phyloP scores from a whole-genome alignment of 2,797 vertebrate genomes.

The Leuciscus waleckii region DNA sequence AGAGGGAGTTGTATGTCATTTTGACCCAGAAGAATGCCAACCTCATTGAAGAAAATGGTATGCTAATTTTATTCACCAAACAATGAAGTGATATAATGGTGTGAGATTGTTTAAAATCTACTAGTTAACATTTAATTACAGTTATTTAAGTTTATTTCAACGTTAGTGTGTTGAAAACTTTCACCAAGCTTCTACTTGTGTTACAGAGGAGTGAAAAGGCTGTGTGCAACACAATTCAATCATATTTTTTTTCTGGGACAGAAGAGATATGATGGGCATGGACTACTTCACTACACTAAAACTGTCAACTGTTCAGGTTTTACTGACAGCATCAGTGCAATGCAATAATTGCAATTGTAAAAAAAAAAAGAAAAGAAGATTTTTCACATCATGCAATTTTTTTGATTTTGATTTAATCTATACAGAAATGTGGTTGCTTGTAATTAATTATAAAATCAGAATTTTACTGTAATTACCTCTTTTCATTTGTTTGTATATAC shows the following conservation, averaged over 20 bases:
- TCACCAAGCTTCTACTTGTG: conserved; percentile 44
- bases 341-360: conserved; percentile 98
- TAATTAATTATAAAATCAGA: conserved; percentile 86
- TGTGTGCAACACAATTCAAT: conserved; percentile 97
- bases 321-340: conserved; percentile 87
- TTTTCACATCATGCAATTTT: conserved; percentile 82
- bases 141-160: not conserved
- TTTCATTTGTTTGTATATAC: conserved; percentile 71
- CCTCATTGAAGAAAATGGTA: conserved; percentile 98
- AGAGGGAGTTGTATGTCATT: conserved; percentile 97
- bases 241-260: conserved; percentile 98
- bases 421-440: conserved; percentile 79
- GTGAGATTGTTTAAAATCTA: not conserved
- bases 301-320: conserved; percentile 84
- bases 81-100: not conserved
- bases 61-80: conserved; percentile 47
- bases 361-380: conserved; percentile 78
- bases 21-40: conserved; percentile 99
- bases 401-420: conserved; percentile 87
- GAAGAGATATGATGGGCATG: conserved; percentile 60
- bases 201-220: conserved; percentile 96
- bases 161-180: not conserved
- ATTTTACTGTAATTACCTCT: conserved; percentile 82
- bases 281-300: conserved; percentile 72
- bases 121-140: not conserved